Evolutionary conservation across 1,140 invertebrate genomes (phyloP), one percentile per base, ranked within the genome.

Genomic region (Cydia amplana): DNA sequence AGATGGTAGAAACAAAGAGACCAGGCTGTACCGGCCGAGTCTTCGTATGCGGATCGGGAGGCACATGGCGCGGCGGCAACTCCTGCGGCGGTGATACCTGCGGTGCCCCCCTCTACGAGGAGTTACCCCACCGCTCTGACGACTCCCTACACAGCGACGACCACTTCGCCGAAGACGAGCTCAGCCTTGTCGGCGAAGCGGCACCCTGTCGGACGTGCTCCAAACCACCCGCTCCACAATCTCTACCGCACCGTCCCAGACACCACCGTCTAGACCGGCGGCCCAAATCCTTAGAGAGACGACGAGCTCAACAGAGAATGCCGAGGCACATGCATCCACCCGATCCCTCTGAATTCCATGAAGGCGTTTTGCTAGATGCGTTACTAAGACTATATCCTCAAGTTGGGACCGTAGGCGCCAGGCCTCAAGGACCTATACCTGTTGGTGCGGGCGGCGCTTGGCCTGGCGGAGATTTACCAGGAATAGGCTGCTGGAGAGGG

Each of bases 321-420:
- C 89, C 91, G 7, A 80, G 89, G 16, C 88, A 91, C 78, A 80
- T 90, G 36, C 87, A 93, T 80, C 88, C 91, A 76, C 88, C 88
- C 32, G 87, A 91, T 75, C 87, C 91, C 60, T 91, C 91, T 49
- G 93, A 94, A 72, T 94, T 94, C 75, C 94, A 94, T 77, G 94
- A 94, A 87, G 94, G 94, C 6, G 88, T 94, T 9, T 85, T 94
- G 5, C 78, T 94, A 25, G 93, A 94, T 83, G 93, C 94, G 1
- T 79, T 95, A 6, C 83, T 95, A 65, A 94, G 95, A 85, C 86
- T 95, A 25, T 95, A 95, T 84, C 95, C 95, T 4, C 93, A 93
- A 84, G 93, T 93, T 16, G 93, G 93, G 0, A 93, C 93, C 14
- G 92, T 93, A 49, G 92, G 92, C 10, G 89, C 90, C 14, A 87